Evolutionary conservation across 2,797 vertebrate genomes (phyloP).

Genomic region (Esox masquinongy): DNA sequence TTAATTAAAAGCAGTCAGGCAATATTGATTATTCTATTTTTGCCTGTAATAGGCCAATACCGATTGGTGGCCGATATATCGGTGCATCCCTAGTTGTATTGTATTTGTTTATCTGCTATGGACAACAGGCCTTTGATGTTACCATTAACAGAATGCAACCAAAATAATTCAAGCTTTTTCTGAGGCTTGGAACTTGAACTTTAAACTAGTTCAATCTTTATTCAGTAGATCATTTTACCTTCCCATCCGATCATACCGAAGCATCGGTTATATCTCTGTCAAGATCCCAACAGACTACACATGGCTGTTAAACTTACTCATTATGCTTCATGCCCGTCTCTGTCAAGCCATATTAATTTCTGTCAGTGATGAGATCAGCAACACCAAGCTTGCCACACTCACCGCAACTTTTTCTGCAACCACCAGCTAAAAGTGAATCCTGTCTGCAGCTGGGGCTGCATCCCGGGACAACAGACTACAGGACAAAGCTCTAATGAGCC

Average conservation of each 20-base stretch:
- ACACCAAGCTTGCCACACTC: constrained; percentile 43
- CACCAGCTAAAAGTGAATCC: constrained; percentile 47
- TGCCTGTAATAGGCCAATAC: no score
- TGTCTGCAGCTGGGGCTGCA: constrained; percentile 43
- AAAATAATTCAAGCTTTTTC: background rate
- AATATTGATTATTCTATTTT: no score
- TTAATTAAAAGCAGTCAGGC: no score
- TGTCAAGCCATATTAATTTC: constrained; percentile 42
- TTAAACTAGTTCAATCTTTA: background rate
- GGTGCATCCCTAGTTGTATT: background rate
- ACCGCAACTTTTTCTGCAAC: constrained; percentile 61
- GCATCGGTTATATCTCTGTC: background rate
- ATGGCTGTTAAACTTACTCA: constrained; percentile 24
- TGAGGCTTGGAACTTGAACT: background rate
- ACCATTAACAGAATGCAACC: background rate
- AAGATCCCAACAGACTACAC: background rate
- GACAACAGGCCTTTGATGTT: background rate
- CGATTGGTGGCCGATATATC: no score
- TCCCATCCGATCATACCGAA: background rate
- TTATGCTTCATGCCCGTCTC: constrained; percentile 9
- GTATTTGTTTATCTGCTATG: background rate
- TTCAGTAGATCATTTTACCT: background rate
- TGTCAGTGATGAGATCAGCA: constrained; percentile 52
- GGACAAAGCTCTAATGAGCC: constrained; percentile 39
- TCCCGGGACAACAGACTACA: constrained; percentile 33